Percentiles rank a stretch among this genome's conserved stretches.
Conservation (phyloP, 2,113 vertebrate species). For the Corythoichthys intestinalis region DNA sequence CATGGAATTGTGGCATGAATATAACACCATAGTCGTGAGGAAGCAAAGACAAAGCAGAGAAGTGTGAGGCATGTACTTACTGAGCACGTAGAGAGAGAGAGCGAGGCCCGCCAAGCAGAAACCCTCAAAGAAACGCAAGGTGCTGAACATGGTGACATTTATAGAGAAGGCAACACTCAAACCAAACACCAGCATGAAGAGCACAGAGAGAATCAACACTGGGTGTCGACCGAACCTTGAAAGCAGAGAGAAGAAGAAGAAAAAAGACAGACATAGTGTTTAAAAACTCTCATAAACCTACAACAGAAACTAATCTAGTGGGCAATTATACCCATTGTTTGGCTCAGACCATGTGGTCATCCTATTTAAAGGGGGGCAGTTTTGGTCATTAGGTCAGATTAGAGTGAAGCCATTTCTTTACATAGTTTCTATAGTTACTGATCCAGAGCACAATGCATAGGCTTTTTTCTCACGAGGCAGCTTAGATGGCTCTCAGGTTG, state of each 20-base stretch:
- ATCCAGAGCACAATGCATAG: constrained; percentile 45
- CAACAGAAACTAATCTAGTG: not conserved
- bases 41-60: constrained; percentile 6
- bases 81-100: constrained; percentile 87
- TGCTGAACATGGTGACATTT: constrained; percentile 98
- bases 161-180: constrained; percentile 90
- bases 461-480: constrained; percentile 41
- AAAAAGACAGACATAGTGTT: constrained; percentile 19
- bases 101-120: constrained; percentile 95
- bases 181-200: constrained; percentile 92
- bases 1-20: too few relatives aligned
- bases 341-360: constrained; percentile 1
- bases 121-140: constrained; percentile 97
- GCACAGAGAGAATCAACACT: constrained; percentile 84
- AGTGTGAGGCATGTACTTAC: constrained; percentile 76
- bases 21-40: not conserved
- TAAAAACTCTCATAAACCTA: constrained; percentile 12
- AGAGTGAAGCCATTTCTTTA: constrained; percentile 44
- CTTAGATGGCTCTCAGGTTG: constrained; percentile 5
- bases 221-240: constrained; percentile 66
- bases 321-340: constrained; percentile 7
- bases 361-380: constrained; percentile 28
- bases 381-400: constrained; percentile 41
- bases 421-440: constrained; percentile 48
- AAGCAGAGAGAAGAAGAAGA: constrained; percentile 13